Evolutionary conservation across 2,888 invertebrate species (phyloP).

Genomic region (Tanypteryx hageni): DNA sequence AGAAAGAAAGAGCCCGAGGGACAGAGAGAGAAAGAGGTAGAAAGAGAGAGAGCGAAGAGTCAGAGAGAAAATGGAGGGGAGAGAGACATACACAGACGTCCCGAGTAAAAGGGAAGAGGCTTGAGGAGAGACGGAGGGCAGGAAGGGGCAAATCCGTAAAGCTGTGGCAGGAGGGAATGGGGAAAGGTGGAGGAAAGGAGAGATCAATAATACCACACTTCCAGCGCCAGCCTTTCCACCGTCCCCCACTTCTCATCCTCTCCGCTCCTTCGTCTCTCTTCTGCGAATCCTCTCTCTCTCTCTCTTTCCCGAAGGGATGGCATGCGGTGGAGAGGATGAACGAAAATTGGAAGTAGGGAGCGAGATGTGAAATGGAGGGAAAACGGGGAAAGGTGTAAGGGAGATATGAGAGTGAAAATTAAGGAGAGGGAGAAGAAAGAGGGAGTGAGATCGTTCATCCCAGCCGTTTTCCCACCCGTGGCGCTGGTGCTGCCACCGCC

Average conservation of each 20-base stretch:
- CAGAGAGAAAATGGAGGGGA: background rate
- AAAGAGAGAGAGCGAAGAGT: slow-evolving; percentile 26
- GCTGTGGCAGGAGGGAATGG: slow-evolving; percentile 67
- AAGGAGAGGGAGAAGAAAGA: background rate
- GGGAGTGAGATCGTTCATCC: slow-evolving; percentile 11
- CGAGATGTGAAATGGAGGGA: background rate
- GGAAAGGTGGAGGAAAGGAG: slow-evolving; percentile 69
- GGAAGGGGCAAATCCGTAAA: slow-evolving; percentile 66
- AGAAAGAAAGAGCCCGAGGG: slow-evolving; percentile 70
- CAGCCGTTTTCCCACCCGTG: background rate
- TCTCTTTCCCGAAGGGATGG: background rate
- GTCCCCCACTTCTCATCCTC: slow-evolving; percentile 70
- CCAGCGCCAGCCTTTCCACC: too few relatives aligned
- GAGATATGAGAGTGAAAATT: background rate
- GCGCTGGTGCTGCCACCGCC: background rate
- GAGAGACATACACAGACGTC: background rate
- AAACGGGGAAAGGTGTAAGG: background rate
- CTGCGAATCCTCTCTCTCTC: background rate
- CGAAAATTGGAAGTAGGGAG: background rate
- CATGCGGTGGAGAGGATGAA: background rate
- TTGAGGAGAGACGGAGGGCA: slow-evolving; percentile 56
- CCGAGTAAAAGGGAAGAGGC: background rate
- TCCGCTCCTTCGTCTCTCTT: background rate
- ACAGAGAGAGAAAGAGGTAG: slow-evolving; percentile 29
- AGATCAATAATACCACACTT: slow-evolving; percentile 70